phyloP scores from a whole-genome alignment of 92 coral and sea anemone species.

The Siderastrea radians region DNA sequence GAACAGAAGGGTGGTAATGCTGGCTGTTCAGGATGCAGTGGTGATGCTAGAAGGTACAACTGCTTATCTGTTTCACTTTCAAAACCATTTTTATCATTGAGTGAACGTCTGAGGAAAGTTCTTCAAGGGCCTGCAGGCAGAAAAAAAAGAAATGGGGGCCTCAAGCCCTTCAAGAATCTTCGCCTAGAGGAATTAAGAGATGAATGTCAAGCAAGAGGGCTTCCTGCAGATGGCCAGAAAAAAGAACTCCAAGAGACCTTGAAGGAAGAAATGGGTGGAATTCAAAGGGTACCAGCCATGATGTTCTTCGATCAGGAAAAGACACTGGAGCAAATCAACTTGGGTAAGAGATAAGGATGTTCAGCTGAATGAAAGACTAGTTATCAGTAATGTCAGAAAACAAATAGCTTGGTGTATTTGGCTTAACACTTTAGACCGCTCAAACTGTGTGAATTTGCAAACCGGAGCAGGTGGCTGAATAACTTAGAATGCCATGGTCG shows the following conservation, averaged over 20 bases:
- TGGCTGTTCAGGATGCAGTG: slow-evolving; percentile 45
- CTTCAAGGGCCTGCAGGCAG: slow-evolving; percentile 43
- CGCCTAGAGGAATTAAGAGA: slow-evolving; percentile 33
- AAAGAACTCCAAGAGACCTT: slow-evolving; percentile 44
- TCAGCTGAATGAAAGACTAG: neutral
- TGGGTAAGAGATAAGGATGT: slow-evolving; percentile 6
- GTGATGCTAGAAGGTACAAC: slow-evolving; percentile 44
- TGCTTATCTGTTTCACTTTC: slow-evolving; percentile 34
- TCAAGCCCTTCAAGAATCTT: slow-evolving; percentile 57
- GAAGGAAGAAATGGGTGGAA: slow-evolving; percentile 45
- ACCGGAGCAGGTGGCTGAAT: no score
- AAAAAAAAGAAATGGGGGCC: slow-evolving; percentile 38
- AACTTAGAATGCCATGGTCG: no score
- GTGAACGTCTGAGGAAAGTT: slow-evolving; percentile 40
- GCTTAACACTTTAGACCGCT: no score
- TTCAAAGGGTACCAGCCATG: slow-evolving; percentile 54
- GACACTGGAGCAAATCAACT: slow-evolving; percentile 31
- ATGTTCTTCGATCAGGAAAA: slow-evolving; percentile 54
- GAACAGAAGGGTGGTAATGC: slow-evolving; percentile 59
- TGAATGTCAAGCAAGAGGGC: slow-evolving; percentile 56
- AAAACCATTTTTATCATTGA: slow-evolving; percentile 34
- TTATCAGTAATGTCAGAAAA: slow-evolving; percentile 3
- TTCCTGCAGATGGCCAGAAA: slow-evolving; percentile 36
- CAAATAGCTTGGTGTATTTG: neutral
- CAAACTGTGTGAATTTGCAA: no score